Conservation (phyloP, 2,888 invertebrate species). For the Microplitis deprimator region DNA sequence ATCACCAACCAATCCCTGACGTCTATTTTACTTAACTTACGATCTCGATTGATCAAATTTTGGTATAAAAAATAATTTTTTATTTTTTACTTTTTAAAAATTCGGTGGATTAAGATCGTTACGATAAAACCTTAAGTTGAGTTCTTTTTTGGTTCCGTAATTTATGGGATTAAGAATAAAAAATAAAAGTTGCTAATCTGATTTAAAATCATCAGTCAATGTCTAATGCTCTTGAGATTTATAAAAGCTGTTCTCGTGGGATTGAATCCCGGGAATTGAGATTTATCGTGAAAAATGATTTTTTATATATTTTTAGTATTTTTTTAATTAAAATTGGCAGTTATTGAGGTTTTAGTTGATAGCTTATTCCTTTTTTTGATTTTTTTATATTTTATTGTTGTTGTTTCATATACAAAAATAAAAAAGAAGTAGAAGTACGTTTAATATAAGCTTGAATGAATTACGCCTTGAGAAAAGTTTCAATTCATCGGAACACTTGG, state of each 20-base stretch:
- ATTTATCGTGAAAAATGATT: neutral
- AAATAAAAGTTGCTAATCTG: neutral
- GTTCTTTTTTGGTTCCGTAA: neutral
- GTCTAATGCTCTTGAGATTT: neutral
- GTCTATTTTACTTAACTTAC: neutral
- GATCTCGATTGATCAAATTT: neutral
- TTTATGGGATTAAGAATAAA: neutral
- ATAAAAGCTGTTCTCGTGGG: neutral
- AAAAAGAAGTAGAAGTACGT: neutral
- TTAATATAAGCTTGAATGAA: constrained; percentile 5
- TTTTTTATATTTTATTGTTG: neutral
- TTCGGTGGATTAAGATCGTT: neutral
- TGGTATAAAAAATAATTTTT: neutral
- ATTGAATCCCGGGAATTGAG: neutral
- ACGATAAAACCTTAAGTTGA: neutral
- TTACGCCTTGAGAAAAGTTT: constrained; percentile 10
- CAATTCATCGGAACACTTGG: constrained; percentile 32
- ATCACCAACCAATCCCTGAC: constrained; percentile 55
- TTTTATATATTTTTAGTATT: neutral
- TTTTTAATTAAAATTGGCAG: neutral
- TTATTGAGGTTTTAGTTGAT: neutral
- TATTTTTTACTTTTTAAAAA: neutral
- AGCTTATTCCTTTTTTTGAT: neutral
- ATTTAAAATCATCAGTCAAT: neutral
- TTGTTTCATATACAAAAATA: neutral